Base-by-base conservation (phyloP, 2,113 vertebrate species). In the Coregonus clupeaformis region DNA sequence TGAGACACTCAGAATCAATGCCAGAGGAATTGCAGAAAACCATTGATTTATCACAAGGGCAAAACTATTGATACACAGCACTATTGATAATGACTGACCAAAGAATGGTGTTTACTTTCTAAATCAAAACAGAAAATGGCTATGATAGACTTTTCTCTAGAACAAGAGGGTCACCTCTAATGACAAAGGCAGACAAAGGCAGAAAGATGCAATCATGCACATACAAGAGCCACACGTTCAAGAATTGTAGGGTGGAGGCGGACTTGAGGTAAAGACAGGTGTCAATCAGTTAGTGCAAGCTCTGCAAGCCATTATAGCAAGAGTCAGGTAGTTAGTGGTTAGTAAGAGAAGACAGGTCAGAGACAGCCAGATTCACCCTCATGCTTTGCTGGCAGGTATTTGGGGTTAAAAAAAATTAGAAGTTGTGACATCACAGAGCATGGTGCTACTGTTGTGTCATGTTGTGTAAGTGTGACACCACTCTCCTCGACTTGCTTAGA, bases 131-230 rank as follows among this genome's bases (percentile, higher is more conserved):
- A 75, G 71, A 57, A 71, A 62, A 30, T 47, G 55, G 73, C 73
- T 47, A 79, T 69, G 69, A 82, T 75, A 76, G 76, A 45, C 78
- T 73, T 72, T 71, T 14, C 4, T 72, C 30, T 76, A 24, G 81
- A 68, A 62, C 79, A 49, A 86, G 79, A 77, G 67, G 64, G 84
- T 89, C 88, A 90, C 87, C 90, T 90, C 73, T 88, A 89, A 90
- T 87, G 89, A 60, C 57, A 60, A 7, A 24, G n/a, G 57, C n/a
- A 60, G 57, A 60, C 52, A 20, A 18, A 57, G 18, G 52, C 18
- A 57, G 14, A 80, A 83, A 73, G 88, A 89, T 90, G 90, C 90
- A 82, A 64, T 73, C 86, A 88, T 91, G 89, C 88, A 88, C 9
- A 29, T 25, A 42, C 7, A 27, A 65, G 82, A 82, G 36, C 76